phyloP scores from a whole-genome alignment of 2,888 invertebrate genomes.

The Enoplolaimus lenunculus region DNA sequence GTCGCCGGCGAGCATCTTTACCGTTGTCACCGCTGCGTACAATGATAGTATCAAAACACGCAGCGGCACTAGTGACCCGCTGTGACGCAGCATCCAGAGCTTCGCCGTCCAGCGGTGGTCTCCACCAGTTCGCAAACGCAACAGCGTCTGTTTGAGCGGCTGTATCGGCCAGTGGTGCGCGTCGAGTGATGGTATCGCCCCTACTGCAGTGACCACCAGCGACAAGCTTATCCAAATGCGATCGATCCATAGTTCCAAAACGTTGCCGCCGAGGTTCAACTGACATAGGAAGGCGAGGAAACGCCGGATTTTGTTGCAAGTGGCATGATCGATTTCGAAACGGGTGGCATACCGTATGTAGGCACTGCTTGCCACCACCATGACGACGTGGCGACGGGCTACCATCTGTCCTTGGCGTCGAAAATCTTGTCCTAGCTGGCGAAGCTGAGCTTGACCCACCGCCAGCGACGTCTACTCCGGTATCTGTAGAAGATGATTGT shows the following conservation, averaged over 20 bases:
- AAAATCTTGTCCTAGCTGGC: too few relatives aligned
- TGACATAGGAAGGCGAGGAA: background rate
- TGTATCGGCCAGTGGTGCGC: background rate
- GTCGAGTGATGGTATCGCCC: too few relatives aligned
- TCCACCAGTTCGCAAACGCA: background rate
- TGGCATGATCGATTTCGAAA: too few relatives aligned
- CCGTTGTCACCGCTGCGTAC: background rate
- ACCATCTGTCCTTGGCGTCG: background rate
- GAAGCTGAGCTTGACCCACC: too few relatives aligned
- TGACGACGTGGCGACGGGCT: background rate
- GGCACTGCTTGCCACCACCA: too few relatives aligned
- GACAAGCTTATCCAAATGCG: background rate
- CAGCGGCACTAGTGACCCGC: background rate
- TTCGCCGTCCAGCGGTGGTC: background rate
- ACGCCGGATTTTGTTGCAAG: too few relatives aligned
- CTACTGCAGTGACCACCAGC: too few relatives aligned
- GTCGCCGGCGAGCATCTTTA: background rate
- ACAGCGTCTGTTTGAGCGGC: background rate
- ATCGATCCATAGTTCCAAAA: background rate
- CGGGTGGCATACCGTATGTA: too few relatives aligned
- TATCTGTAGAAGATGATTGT: too few relatives aligned
- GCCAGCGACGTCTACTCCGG: too few relatives aligned
- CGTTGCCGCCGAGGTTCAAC: background rate
- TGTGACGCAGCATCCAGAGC: background rate
- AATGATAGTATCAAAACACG: background rate